phyloP scores from a whole-genome alignment of 2,113 vertebrate genomes.

The Saiga tatarica region DNA sequence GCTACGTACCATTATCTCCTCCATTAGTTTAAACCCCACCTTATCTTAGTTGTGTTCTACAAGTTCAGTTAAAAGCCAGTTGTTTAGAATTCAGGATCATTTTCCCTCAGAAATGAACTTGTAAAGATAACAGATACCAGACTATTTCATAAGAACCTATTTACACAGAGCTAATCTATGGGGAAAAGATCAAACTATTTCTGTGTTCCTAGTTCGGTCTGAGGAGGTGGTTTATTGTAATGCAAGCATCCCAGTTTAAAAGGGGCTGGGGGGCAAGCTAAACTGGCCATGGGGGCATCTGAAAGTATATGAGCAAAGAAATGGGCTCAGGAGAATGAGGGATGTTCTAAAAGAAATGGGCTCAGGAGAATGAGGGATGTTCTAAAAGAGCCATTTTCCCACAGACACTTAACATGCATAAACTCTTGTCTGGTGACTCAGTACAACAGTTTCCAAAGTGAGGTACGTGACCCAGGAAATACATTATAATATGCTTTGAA shows the following conservation, averaged over 20 bases:
- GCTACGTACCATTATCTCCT: neutral
- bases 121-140: neutral
- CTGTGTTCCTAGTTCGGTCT: neutral
- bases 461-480: neutral
- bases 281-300: neutral
- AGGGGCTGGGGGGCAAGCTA: neutral
- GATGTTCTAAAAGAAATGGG: neutral
- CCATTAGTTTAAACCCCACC: neutral
- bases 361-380: neutral
- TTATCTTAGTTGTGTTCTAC: neutral
- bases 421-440: neutral
- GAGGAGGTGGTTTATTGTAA: neutral
- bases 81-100: neutral
- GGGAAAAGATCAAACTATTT: neutral
- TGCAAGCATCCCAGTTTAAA: neutral
- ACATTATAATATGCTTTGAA: neutral
- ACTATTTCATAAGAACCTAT: constrained; percentile 35
- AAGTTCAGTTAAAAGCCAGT: neutral
- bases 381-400: neutral
- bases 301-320: neutral
- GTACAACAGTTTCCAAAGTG: neutral
- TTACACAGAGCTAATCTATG: neutral
- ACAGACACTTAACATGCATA: neutral
- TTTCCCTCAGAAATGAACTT: neutral
- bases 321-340: neutral